Conservation (phyloP, 2,797 vertebrate genomes). For the Taeniopygia guttata region DNA sequence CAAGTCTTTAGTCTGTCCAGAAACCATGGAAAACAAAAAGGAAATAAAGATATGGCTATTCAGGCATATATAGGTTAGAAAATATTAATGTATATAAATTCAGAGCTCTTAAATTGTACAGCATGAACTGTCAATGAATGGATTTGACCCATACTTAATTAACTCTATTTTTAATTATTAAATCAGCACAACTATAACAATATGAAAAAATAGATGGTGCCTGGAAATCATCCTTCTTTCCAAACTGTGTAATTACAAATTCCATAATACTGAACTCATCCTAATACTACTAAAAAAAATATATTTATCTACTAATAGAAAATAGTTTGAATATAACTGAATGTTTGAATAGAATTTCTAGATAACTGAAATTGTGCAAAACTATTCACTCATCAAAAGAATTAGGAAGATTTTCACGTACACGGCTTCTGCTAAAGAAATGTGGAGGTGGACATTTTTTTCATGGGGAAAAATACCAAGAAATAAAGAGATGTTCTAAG, state of each 20-base stretch:
- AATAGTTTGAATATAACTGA: background rate
- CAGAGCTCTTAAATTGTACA: background rate
- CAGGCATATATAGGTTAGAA: background rate
- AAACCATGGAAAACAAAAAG: background rate
- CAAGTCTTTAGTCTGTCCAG: background rate
- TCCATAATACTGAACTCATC: background rate
- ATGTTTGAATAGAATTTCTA: too few species aligned
- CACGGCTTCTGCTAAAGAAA: background rate
- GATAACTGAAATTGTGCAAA: background rate
- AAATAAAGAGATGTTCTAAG: background rate
- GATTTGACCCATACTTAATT: background rate
- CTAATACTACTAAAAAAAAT: background rate
- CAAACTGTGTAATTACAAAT: background rate
- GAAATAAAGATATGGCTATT: background rate
- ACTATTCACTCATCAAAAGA: background rate
- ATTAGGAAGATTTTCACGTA: background rate
- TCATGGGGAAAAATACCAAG: background rate
- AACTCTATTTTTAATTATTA: slow-evolving; percentile 19
- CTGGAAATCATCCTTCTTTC: background rate
- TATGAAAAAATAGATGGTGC: background rate
- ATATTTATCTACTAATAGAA: background rate
- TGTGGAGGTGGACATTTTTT: background rate
- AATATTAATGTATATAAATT: background rate
- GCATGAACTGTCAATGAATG: background rate
- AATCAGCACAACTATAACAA: background rate